Evolutionary conservation across 2,113 vertebrate species (phyloP).

Genomic region (Fulica atra): DNA sequence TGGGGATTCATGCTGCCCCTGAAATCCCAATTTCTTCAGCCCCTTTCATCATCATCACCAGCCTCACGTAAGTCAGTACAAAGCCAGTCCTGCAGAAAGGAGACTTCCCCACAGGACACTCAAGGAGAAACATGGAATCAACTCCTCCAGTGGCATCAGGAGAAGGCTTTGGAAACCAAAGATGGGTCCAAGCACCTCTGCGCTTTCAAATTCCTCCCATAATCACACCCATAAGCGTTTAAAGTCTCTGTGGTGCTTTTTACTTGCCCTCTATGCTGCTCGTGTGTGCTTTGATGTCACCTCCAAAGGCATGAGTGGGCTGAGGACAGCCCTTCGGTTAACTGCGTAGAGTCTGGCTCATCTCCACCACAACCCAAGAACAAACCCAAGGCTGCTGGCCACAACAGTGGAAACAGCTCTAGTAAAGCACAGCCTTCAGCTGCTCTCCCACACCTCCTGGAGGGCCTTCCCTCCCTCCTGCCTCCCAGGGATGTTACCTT

Average conservation of each 20-base stretch:
- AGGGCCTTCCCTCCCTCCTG: background rate
- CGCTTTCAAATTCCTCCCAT: background rate
- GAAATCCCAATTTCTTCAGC: background rate
- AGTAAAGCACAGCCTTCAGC: background rate
- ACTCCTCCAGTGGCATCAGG: background rate
- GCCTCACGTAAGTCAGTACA: fast-evolving
- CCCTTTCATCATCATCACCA: background rate
- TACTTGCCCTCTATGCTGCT: background rate
- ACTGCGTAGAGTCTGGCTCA: background rate
- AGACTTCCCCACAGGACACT: background rate
- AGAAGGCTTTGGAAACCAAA: background rate
- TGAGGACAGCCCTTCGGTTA: background rate
- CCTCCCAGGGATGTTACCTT: constrained; percentile 75
- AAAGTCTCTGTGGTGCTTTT: background rate
- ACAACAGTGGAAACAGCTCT: background rate
- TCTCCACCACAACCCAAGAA: background rate
- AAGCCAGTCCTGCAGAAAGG: background rate
- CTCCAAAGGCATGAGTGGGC: background rate
- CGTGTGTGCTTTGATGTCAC: no score
- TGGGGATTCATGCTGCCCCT: background rate
- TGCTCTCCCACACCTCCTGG: background rate
- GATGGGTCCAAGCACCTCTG: background rate
- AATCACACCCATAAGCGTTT: background rate
- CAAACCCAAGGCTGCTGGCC: background rate
- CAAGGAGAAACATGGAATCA: background rate